phyloP scores from a whole-genome alignment of 30 jellyfish, hydroid and myxozoan species.

The Cassiopea andromeda region DNA sequence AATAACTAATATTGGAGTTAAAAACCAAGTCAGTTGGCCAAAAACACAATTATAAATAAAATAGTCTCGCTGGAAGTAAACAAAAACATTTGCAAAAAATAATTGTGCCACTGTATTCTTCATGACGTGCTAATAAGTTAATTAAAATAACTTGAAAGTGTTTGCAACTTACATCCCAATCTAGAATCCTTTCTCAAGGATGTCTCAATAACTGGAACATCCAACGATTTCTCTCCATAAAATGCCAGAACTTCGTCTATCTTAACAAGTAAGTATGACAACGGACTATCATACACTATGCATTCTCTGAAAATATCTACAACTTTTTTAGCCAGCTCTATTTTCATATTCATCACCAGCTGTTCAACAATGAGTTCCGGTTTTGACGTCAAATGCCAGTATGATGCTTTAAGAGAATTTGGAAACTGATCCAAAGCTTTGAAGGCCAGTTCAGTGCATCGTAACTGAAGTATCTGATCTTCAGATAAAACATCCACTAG shows the following conservation, averaged over 20 bases:
- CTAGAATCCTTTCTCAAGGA: conserved; percentile 16
- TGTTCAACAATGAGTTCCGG: conserved; percentile 86
- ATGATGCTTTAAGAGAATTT: conserved; percentile 35
- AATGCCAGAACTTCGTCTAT: conserved; percentile 71
- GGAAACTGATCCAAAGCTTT: conserved; percentile 66
- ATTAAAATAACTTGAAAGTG: neutral
- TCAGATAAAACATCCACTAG: conserved; percentile 47
- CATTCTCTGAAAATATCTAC: conserved; percentile 32
- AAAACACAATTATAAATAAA: too few species aligned
- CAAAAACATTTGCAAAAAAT: too few species aligned
- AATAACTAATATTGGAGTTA: too few species aligned
- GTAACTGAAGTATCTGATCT: conserved; percentile 1
- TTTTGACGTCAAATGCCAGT: conserved; percentile 56
- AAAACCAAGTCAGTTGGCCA: too few species aligned
- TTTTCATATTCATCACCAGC: conserved; percentile 89
- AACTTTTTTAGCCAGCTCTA: conserved; percentile 72
- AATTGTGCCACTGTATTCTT: too few species aligned
- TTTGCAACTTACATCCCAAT: conserved; percentile 38
- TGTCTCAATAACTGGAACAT: conserved; percentile 48
- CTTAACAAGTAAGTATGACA: conserved; percentile 29
- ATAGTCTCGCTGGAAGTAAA: too few species aligned
- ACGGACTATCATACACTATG: conserved; percentile 21
- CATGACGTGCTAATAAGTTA: too few species aligned
- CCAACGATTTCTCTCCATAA: conserved; percentile 82
- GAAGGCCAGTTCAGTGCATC: conserved; percentile 59